Percentiles rank a stretch among this genome's conserved stretches.
These are phyloP conservation scores for Ctenosaura bakeri DNA, from an alignment of 2,797 vertebrate genomes.

Conservation along the genomic window DNA sequence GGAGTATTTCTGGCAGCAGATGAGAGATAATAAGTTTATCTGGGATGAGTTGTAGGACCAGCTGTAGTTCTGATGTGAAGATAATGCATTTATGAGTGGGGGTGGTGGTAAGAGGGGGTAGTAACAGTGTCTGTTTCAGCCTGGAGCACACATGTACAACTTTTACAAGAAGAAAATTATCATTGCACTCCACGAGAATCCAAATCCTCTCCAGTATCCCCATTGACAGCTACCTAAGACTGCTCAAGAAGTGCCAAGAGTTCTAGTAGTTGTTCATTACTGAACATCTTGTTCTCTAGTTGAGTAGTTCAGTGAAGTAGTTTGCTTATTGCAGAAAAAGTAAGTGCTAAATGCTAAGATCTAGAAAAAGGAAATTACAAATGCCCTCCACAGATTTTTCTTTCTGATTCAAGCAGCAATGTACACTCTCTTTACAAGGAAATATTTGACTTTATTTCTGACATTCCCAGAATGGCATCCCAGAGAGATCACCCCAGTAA, in stretches of 20 bases:
- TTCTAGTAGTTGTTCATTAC: slow-evolving; percentile 52
- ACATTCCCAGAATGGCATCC: not conserved
- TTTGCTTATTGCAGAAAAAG: slow-evolving; percentile 68
- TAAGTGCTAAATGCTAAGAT: slow-evolving; percentile 61
- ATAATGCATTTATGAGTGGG: slow-evolving; percentile 23
- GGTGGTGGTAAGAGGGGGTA: not conserved
- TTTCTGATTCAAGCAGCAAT: slow-evolving; percentile 63
- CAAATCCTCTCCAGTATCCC: slow-evolving; percentile 59
- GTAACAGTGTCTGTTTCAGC: slow-evolving; percentile 69
- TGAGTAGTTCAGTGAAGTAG: slow-evolving; percentile 60
- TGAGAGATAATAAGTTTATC: slow-evolving; percentile 72
- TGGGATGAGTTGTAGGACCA: slow-evolving; percentile 76
- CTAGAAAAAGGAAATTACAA: slow-evolving; percentile 70
- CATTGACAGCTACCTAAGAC: slow-evolving; percentile 54
- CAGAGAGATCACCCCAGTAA: not conserved
- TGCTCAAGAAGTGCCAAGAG: slow-evolving; percentile 51
- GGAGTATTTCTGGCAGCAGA: slow-evolving; percentile 75
- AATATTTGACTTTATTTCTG: not conserved
- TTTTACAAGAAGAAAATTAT: slow-evolving; percentile 59
- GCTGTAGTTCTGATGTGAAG: slow-evolving; percentile 75
- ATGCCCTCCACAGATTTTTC: slow-evolving; percentile 67
- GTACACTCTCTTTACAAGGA: not conserved
- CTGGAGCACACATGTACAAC: slow-evolving; percentile 77
- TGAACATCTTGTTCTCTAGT: slow-evolving; percentile 27
- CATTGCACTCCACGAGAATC: slow-evolving; percentile 42